Base-by-base conservation (phyloP, 23 tunicate genomes). In the Botrylloides violaceus region DNA sequence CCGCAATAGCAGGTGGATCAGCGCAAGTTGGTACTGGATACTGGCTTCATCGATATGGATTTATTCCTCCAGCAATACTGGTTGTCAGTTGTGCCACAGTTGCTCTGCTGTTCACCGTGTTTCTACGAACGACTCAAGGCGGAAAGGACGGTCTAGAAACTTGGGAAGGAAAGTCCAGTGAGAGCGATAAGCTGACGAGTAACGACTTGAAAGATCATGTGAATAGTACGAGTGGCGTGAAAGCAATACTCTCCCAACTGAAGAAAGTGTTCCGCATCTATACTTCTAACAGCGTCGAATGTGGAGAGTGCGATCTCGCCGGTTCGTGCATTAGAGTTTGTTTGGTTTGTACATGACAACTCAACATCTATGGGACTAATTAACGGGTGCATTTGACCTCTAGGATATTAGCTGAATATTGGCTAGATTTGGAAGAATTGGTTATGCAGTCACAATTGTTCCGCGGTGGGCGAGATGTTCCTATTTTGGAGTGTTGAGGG, bases 21-120 rank as follows among this genome's bases (percentile, higher is more conserved):
- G 35, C 70, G 36, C 33, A 27, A 33, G 29, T 63, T 22, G 70
- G 70, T 19, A 63, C 70, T 63, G 70, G 70, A 29, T 63, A 63
- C 35, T 63, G 70, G 70, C 20, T 31, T 4, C 32, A 31, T 27
- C 33, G 29, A 3, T 33, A 28, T 6, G 70, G 70, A 28, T 63
- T 63, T 63, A 21, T 63, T 33, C 36, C 70, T 3, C 33, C 70
- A 4, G 26, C 70, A 4, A 27, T 63, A 31, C 36, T 63, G 20
- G 23, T 63, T 3, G 35, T 31, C 36, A 21, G 70, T 28, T 63
- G 70, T 9, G 20, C 35, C 35, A 9, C 29, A 19, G 70, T 31
- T 6, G 70, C 70, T 28, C 5, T 63, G 18, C 26, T 63, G 26
- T 63, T 29, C 23, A 31, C 33, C 29, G 23, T 33, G 26, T 63